Evolutionary conservation across 1,140 invertebrate species (phyloP).

Genomic region (Zaprionus nigranus): DNA sequence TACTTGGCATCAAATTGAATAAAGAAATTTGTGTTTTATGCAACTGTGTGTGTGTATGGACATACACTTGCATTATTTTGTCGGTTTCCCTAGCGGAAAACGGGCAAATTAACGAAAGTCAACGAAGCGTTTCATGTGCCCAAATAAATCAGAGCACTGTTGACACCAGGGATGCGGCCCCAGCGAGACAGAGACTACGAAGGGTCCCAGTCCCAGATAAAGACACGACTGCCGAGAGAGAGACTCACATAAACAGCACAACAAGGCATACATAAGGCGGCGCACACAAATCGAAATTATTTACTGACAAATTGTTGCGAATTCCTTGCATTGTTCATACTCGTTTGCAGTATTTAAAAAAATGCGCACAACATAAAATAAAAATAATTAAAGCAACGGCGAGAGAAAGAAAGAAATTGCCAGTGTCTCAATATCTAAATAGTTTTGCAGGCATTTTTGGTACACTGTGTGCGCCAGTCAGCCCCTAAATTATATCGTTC

Average conservation of each 20-base stretch:
- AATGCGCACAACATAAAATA: conserved; percentile 69
- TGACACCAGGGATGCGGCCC: conserved; percentile 69
- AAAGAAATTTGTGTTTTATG: conserved; percentile 27
- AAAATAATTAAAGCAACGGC: conserved; percentile 60
- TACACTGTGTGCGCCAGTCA: conserved; percentile 20
- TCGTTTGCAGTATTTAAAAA: conserved; percentile 58
- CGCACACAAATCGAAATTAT: conserved; percentile 74
- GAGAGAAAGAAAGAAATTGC: background rate
- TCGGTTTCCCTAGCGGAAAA: conserved; percentile 61
- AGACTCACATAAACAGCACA: conserved; percentile 5
- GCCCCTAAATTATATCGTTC: conserved; percentile 57
- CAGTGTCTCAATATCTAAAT: conserved; percentile 28
- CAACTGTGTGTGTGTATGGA: conserved; percentile 17
- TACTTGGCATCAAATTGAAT: conserved; percentile 29
- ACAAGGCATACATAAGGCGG: conserved; percentile 21
- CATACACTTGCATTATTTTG: conserved; percentile 40
- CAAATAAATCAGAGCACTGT: conserved; percentile 83
- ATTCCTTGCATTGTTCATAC: conserved; percentile 62
- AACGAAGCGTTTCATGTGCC: conserved; percentile 83
- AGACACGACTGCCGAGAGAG: conserved; percentile 23
- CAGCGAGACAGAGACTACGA: conserved; percentile 20
- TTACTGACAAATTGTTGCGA: conserved; percentile 84
- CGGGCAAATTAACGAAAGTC: conserved; percentile 81
- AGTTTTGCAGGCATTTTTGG: conserved; percentile 37
- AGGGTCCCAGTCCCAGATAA: conserved; percentile 43